Base-by-base conservation (phyloP, 2,797 vertebrate genomes). In the Lepus oiostolus region DNA sequence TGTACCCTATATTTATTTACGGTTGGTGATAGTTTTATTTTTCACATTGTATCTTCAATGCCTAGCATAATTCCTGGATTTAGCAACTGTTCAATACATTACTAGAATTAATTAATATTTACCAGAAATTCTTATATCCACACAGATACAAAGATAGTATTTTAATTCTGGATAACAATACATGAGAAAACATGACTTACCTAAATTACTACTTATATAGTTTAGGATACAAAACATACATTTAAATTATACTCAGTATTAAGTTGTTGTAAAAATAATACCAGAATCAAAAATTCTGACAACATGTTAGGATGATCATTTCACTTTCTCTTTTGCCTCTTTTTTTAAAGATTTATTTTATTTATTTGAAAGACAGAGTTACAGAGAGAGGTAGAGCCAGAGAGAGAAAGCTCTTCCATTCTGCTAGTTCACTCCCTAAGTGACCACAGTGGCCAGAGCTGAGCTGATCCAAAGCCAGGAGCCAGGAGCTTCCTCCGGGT, bases 251-350 rank as follows among this genome's bases (percentile, higher is more conserved):
- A 75, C 6, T 77, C 22, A 71, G 21, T 7, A 22, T 88, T 81
- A 83, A 54, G 12, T 87, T 91, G 67, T 52, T 91, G 47, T 92
- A 74, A 88, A 70, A 54, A 74, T 89, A 91, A 65, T 80, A 62
- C 35, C 13, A 71, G 9, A 84, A 67, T 65, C 54, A 94, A 88
- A 90, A 80, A 30, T 80, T 79, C 21, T 60, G 54, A 71, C 85
- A 89, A 76, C 77, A 52, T 14, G 58, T 79, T 68, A 79, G 35
- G 16, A 60, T 75, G 85, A 58, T 19, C 5, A n/a, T 88, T 79
- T 77, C 35, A 52, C 71, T 82, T 91, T 72, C 8, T 58, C 47
- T 35, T 84, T 77, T 19, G 21, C 67, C 47, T 19, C 42, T 42
- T 42, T 42, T 42, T 42, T 42, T 42, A 42, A 42, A 42, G 42